phyloP scores from a whole-genome alignment of 2,113 vertebrate genomes.

The Myrmecobius fasciatus region DNA sequence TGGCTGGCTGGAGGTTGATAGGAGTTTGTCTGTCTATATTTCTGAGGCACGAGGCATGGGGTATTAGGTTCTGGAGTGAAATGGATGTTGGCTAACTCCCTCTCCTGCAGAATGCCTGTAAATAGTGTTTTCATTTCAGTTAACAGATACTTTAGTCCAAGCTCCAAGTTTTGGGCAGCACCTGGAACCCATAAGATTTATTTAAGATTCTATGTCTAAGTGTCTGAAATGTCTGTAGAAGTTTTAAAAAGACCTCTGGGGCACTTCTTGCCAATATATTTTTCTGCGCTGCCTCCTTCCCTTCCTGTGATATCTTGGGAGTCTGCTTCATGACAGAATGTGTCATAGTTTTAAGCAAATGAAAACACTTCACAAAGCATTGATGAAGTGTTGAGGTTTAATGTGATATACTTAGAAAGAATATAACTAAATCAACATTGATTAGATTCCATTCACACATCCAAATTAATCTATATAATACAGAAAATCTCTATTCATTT shows the following conservation, averaged over 20 bases:
- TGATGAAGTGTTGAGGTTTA: not conserved
- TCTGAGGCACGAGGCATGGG: not conserved
- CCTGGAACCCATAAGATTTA: constrained; percentile 18
- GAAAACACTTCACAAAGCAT: not conserved
- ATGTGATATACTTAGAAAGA: not conserved
- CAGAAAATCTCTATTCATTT: not conserved
- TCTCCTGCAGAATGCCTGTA: constrained; percentile 34
- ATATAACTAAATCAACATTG: not conserved
- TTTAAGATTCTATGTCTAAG: not conserved
- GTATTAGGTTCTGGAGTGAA: not conserved
- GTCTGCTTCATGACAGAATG: not conserved
- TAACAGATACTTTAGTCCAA: constrained; percentile 18
- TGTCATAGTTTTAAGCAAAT: not conserved
- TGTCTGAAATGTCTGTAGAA: constrained; percentile 9
- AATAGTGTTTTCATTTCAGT: constrained; percentile 49
- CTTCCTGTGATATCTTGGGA: not conserved
- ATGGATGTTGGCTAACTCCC: constrained; percentile 5
- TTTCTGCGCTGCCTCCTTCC: not conserved
- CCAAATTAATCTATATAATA: not conserved
- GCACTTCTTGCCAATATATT: not conserved
- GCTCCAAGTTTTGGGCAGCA: constrained; percentile 27
- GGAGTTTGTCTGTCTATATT: not conserved
- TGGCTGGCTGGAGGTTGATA: constrained; percentile 21
- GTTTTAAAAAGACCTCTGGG: not conserved
- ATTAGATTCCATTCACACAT: not conserved